phyloP scores from a whole-genome alignment of 2,113 vertebrate genomes.

The Odocoileus hemionus region DNA sequence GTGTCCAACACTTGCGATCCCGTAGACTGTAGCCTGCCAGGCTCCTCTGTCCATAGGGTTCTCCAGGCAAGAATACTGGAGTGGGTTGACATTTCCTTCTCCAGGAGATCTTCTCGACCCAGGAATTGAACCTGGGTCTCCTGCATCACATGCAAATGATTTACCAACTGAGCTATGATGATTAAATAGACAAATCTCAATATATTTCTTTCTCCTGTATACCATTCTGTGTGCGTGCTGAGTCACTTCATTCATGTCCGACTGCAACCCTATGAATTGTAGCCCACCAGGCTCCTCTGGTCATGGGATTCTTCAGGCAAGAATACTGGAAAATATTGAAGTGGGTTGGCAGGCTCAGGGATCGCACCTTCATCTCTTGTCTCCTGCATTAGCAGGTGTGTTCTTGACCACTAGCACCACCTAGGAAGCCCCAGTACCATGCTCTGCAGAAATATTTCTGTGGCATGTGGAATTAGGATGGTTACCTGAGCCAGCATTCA shows the following conservation, averaged over 20 bases:
- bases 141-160: background rate
- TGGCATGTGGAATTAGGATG: background rate
- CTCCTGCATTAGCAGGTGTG: background rate
- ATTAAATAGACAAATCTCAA: background rate
- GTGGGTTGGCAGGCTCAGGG: background rate
- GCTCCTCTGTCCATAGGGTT: background rate
- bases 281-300: background rate
- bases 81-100: background rate
- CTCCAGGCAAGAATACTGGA: background rate
- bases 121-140: background rate
- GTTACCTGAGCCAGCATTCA: background rate
- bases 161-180: background rate
- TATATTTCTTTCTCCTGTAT: background rate
- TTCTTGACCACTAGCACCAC: background rate
- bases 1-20: fast-evolving
- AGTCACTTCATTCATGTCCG: background rate
- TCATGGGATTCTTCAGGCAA: background rate
- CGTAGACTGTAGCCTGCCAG: background rate
- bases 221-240: fast-evolving
- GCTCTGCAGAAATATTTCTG: background rate
- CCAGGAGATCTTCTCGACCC: background rate
- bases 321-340: background rate
- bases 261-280: background rate
- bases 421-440: background rate
- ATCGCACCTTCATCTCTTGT: background rate